Conservation (phyloP, 2,888 invertebrate species). For the Patella ulyssiponensis region DNA sequence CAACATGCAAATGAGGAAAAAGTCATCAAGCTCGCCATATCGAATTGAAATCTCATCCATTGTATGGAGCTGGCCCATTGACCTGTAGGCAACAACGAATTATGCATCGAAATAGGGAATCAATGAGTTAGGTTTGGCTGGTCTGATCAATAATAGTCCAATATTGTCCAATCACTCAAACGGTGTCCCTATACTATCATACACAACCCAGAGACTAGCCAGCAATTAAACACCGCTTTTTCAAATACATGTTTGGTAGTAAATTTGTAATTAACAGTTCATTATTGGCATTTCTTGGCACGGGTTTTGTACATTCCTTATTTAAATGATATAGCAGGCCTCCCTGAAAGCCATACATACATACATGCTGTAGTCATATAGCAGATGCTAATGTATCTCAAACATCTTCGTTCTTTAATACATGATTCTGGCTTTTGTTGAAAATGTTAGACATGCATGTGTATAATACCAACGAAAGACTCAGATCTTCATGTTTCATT, state of each 20-base stretch:
- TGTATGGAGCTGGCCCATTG: conserved; percentile 8
- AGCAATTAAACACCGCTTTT: no score
- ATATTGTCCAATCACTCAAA: neutral
- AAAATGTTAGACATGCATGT: no score
- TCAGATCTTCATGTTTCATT: no score
- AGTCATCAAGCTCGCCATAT: conserved; percentile 2
- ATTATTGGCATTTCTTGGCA: neutral
- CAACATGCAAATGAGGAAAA: conserved; percentile 7
- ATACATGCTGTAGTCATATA: no score
- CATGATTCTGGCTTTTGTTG: no score
- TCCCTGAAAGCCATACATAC: no score
- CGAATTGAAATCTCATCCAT: conserved; percentile 5
- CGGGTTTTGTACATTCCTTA: neutral
- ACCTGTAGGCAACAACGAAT: conserved; percentile 4
- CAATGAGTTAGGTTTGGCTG: neutral
- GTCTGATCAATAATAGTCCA: neutral
- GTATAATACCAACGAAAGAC: no score
- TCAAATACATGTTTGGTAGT: no score
- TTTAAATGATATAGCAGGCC: neutral
- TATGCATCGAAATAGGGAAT: conserved; percentile 9
- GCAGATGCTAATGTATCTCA: no score
- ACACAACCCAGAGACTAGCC: no score
- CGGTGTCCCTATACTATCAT: no score
- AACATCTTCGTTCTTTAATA: no score
- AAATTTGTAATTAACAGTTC: neutral